Conservation (phyloP, 2,888 invertebrate genomes). For the Apeira syringaria region DNA sequence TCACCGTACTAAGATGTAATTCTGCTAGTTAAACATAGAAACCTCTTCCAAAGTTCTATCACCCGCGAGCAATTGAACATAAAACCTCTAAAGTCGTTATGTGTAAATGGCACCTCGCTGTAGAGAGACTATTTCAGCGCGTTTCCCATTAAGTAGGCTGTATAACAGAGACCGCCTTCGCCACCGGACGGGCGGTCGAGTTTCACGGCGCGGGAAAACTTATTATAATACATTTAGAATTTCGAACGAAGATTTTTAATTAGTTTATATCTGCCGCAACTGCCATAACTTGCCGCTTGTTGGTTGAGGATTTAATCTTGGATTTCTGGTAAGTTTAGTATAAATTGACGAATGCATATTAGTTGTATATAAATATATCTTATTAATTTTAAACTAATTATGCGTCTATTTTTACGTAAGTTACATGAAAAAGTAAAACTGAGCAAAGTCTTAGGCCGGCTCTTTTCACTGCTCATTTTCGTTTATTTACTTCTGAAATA, state of each 20-base stretch:
- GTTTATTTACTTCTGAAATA: no score
- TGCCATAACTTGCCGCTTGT: background rate
- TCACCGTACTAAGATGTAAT: no score
- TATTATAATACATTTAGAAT: constrained; percentile 36
- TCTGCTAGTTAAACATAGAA: no score
- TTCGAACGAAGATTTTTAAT: constrained; percentile 24
- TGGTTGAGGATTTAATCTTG: background rate
- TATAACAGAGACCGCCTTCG: constrained; percentile 57
- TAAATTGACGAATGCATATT: no score
- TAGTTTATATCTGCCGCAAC: constrained; percentile 14
- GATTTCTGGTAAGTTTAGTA: constrained; percentile 42
- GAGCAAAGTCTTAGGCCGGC: no score
- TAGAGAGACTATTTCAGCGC: constrained; percentile 44
- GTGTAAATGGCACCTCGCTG: constrained; percentile 41
- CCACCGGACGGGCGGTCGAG: constrained; percentile 46
- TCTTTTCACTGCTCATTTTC: no score
- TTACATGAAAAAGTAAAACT: no score
- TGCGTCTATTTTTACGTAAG: no score
- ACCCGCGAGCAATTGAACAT: background rate
- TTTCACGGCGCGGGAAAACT: constrained; percentile 31
- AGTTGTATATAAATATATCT: no score
- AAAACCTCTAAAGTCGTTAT: constrained; percentile 30
- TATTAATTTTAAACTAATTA: no score
- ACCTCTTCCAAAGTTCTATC: background rate
- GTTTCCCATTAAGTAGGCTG: constrained; percentile 44